Base-by-base conservation (phyloP, 2,113 vertebrate genomes). In the Scytalopus superciliaris region DNA sequence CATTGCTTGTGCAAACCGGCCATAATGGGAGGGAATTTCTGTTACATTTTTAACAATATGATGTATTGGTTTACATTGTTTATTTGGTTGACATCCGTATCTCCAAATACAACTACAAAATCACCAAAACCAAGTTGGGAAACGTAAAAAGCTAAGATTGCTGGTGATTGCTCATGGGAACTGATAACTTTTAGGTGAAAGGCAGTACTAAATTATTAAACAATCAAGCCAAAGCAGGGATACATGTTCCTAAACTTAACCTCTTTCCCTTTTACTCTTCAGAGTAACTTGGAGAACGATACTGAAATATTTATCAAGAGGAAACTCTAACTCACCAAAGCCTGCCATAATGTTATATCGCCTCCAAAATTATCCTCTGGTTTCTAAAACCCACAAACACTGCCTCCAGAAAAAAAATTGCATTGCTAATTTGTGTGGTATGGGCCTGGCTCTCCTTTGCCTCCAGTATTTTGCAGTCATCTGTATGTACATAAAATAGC, bases 231-330 rank as follows among this genome's bases (percentile, higher is more conserved):
- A 73, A 68, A 91, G 18, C 2, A 66, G 52, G 14, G 17, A 53
- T 39, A 7, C 12, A 10, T 40, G 12, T 39, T n/a, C 12, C n/a
- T n/a, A 78, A 27, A 37, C 9, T 23, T 60, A 24, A 27, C 3
- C 78, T 86, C 8, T 49, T 63, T 91, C 19, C 40, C 8, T 53
- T 83, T 30, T 64, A 40, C 8, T 31, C 52, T 92, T 84, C 72
- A 90, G 87, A 95, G 84, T 93, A 95, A 77, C 60, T 81, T 77
- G 52, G 44, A 82, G 84, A 95, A 80, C 67, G 57, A 24, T 57
- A 87, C 14, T 90, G 86, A 84, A 66, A 78, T 60, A 81, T 93
- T 90, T 81, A 27, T 62, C 56, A 87, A 50, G 81, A 91, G 79
- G 88, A 94, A 39, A 12, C 62, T 93, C 85, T 45, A 94, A 42